phyloP scores from a whole-genome alignment of 2,797 vertebrate genomes.

The Neoniphon sammara region DNA sequence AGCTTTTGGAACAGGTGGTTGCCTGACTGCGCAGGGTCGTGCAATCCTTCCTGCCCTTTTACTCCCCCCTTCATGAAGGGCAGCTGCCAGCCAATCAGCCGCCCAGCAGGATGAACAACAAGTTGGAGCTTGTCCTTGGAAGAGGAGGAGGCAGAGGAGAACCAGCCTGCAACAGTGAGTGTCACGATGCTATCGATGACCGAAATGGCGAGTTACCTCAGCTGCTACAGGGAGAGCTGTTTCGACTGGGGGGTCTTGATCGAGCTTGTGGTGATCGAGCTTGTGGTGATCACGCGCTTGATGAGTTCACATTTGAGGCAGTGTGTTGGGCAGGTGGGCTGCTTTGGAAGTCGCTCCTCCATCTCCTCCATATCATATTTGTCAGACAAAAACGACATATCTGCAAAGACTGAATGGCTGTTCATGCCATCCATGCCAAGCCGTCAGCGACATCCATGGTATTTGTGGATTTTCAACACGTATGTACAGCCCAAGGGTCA shows the following conservation, averaged over 20 bases:
- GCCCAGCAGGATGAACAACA: conserved; percentile 62
- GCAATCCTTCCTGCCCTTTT: conserved; percentile 51
- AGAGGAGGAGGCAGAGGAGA: conserved; percentile 35
- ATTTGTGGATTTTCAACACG: too few relatives aligned
- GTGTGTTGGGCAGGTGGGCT: too few relatives aligned
- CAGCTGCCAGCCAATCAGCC: conserved; percentile 62
- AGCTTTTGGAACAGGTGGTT: conserved; percentile 37
- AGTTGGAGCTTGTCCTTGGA: conserved; percentile 56
- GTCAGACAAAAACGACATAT: too few relatives aligned
- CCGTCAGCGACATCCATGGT: too few relatives aligned
- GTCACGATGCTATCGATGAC: conserved; percentile 33
- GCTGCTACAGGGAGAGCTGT: conserved; percentile 16
- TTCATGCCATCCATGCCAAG: too few relatives aligned
- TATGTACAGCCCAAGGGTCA: too few relatives aligned
- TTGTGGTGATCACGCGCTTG: too few relatives aligned
- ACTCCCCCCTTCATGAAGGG: conserved; percentile 56
- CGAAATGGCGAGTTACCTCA: conserved; percentile 38
- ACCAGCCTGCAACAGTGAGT: neutral
- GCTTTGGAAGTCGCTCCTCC: too few relatives aligned
- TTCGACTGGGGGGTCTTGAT: conserved; percentile 42
- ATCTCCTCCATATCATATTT: too few relatives aligned
- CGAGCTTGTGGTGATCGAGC: conserved; percentile 40
- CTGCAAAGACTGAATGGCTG: too few relatives aligned
- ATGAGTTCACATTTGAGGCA: too few relatives aligned
- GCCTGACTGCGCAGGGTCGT: conserved; percentile 44